phyloP scores from a whole-genome alignment of 1,140 invertebrate species.

The Drosophila grimshawi region DNA sequence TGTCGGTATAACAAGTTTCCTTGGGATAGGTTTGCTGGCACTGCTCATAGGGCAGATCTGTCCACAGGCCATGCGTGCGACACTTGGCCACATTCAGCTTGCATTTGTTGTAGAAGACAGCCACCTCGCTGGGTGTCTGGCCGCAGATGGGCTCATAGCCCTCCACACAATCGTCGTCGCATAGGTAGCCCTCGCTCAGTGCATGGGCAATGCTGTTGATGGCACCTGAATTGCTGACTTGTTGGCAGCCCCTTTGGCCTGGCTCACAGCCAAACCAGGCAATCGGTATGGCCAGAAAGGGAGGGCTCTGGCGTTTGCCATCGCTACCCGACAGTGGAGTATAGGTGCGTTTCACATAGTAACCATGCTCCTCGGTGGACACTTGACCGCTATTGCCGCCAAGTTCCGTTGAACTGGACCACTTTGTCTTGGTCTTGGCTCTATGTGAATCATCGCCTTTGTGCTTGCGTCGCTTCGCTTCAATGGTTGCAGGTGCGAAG shows the following conservation, averaged over 20 bases:
- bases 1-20: constrained; percentile 71
- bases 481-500: constrained; percentile 35
- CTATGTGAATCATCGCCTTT: constrained; percentile 60
- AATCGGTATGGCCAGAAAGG: constrained; percentile 76
- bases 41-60: constrained; percentile 61
- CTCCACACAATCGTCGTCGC: constrained; percentile 75
- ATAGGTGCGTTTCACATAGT: constrained; percentile 80
- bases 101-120: constrained; percentile 79
- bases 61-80: constrained; percentile 75
- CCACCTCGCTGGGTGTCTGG: constrained; percentile 66
- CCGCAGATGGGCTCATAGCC: constrained; percentile 77
- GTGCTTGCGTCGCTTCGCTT: constrained; percentile 69
- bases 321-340: constrained; percentile 25
- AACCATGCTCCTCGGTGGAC: constrained; percentile 78
- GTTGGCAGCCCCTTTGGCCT: constrained; percentile 49
- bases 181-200: constrained; percentile 72
- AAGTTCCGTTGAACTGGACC: constrained; percentile 72
- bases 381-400: constrained; percentile 50
- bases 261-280: constrained; percentile 69
- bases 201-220: constrained; percentile 65
- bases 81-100: constrained; percentile 79
- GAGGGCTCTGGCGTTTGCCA: constrained; percentile 58
- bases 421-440: constrained; percentile 79
- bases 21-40: constrained; percentile 67
- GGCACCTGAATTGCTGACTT: constrained; percentile 49